Evolutionary conservation across 2,113 vertebrate species (phyloP).

Genomic region (Aspidoscelis tigris): DNA sequence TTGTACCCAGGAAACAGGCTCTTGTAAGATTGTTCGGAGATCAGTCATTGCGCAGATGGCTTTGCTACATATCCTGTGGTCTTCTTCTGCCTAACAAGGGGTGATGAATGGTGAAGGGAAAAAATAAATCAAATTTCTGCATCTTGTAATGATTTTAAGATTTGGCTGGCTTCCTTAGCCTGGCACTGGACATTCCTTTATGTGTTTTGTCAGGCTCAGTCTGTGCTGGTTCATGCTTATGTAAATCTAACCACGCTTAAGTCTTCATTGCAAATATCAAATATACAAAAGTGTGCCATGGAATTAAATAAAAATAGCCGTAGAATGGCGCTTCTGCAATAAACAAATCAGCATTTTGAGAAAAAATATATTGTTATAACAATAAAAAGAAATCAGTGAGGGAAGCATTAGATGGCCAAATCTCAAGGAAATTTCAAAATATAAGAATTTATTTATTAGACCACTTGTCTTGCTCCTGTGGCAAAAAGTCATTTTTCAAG

Average conservation of each 20-base stretch:
- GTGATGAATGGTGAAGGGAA: background rate
- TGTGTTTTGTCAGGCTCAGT: background rate
- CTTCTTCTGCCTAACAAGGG: background rate
- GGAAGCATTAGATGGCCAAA: background rate
- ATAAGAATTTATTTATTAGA: background rate
- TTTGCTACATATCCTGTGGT: background rate
- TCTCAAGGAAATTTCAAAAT: background rate
- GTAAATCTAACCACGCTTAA: background rate
- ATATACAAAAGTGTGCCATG: background rate
- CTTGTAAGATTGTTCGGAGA: background rate
- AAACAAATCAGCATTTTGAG: background rate
- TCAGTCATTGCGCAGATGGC: background rate
- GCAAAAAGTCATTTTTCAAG: background rate
- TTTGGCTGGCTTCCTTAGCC: background rate
- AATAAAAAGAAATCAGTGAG: background rate
- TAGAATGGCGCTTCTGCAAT: background rate
- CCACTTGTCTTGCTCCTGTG: background rate
- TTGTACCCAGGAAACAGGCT: background rate
- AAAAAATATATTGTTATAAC: too few species aligned
- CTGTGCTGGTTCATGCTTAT: too few species aligned
- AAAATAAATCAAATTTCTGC: background rate
- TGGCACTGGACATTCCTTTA: background rate
- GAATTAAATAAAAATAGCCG: background rate
- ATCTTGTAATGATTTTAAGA: background rate
- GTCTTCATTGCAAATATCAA: background rate